phyloP scores from a whole-genome alignment of 1,140 invertebrate genomes.

The Cherax destructor region DNA sequence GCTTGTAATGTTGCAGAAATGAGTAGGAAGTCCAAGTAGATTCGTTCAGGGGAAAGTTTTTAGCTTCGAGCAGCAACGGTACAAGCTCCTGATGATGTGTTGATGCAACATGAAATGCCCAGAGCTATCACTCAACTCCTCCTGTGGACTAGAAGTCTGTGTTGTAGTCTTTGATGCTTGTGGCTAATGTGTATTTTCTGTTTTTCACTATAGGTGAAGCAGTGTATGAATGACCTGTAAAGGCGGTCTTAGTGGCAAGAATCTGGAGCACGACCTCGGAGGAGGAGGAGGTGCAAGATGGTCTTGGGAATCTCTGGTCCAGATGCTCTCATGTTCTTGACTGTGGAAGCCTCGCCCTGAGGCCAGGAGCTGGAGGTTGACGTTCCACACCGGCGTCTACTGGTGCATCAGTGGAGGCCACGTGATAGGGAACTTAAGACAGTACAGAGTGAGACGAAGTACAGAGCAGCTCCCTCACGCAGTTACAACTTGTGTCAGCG shows the following conservation, averaged over 20 bases:
- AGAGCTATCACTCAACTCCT: too few relatives aligned
- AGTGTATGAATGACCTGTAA: not conserved
- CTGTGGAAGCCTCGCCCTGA: not conserved
- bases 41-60: too few relatives aligned
- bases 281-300: not conserved
- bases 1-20: too few relatives aligned
- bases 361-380: not conserved
- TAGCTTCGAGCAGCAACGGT: too few relatives aligned
- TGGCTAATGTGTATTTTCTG: not conserved
- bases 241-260: not conserved
- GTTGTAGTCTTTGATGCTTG: too few relatives aligned
- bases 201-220: not conserved
- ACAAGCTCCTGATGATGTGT: too few relatives aligned
- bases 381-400: conserved; percentile 49
- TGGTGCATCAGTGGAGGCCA: conserved; percentile 25
- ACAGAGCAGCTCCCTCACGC: not conserved
- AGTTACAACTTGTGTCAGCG: not conserved
- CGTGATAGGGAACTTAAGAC: conserved; percentile 9
- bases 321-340: not conserved
- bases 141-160: too few relatives aligned
- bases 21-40: too few relatives aligned
- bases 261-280: not conserved
- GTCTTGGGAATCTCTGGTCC: not conserved
- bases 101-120: too few relatives aligned
- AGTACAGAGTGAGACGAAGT: not conserved